Percentiles rank a stretch among this genome's conserved stretches.
Evolutionary conservation across 2,888 invertebrate genomes (phyloP).

Genomic region (Caenorhabditis angaria): DNA sequence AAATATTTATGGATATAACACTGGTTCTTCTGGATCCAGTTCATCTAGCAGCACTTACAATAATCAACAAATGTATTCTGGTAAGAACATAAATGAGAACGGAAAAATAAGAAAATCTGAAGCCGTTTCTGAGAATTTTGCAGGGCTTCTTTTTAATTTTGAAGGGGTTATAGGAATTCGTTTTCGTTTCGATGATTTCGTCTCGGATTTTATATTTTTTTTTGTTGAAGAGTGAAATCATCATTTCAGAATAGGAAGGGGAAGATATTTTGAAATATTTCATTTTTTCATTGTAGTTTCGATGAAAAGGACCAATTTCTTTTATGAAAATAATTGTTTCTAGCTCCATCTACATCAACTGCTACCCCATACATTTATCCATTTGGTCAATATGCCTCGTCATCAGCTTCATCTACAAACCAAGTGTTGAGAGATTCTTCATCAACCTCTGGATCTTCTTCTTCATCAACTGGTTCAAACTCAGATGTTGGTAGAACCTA

Average conservation of each 20-base stretch:
- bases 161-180: too few species aligned
- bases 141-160: too few species aligned
- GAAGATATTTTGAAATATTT: too few species aligned
- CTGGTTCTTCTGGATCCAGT: slow-evolving; percentile 12
- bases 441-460: slow-evolving; percentile 5
- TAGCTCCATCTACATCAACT: slow-evolving; percentile 23
- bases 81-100: too few species aligned
- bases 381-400: slow-evolving; percentile 37
- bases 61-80: slow-evolving; percentile 30
- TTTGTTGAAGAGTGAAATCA: too few species aligned
- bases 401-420: slow-evolving; percentile 14
- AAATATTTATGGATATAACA: slow-evolving; percentile 38
- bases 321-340: neutral
- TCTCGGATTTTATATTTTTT: too few species aligned
- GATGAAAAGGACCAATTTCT: too few species aligned
- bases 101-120: too few species aligned
- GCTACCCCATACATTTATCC: slow-evolving; percentile 39
- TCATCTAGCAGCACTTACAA: slow-evolving; percentile 23
- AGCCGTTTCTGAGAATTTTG: too few species aligned
- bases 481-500: slow-evolving; percentile 17
- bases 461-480: neutral
- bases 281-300: too few species aligned
- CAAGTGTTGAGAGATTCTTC: slow-evolving; percentile 28
- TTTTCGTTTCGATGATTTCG: too few species aligned
- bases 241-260: too few species aligned